phyloP scores from a whole-genome alignment of 1,140 invertebrate species.

The Leptoteleia sp. region DNA sequence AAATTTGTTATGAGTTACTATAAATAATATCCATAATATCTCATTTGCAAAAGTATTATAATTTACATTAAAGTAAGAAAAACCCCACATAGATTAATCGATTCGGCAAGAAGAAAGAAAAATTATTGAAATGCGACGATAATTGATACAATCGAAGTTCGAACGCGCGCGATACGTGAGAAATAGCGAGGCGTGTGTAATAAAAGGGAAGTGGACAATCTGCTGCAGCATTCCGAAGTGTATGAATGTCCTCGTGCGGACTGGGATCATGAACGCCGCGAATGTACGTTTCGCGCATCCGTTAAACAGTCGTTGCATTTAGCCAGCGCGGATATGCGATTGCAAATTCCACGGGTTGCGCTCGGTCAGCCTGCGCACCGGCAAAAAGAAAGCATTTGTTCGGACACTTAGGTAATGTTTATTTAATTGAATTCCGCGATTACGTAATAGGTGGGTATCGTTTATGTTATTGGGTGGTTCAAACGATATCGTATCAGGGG shows the following conservation, averaged over 20 bases:
- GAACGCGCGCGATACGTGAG: conserved; percentile 11
- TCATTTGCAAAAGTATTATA: too few relatives aligned
- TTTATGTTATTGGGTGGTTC: conserved; percentile 9
- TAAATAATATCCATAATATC: too few relatives aligned
- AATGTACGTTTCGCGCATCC: conserved; percentile 31
- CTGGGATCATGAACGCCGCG: conserved; percentile 7
- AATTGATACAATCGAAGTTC: conserved; percentile 24
- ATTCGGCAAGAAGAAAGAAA: conserved; percentile 13
- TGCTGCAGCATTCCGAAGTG: conserved; percentile 36
- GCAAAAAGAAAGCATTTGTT: conserved; percentile 38
- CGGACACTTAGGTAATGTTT: conserved; percentile 40
- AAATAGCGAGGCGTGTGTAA: conserved; percentile 23
- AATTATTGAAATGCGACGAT: conserved; percentile 21
- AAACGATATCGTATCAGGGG: conserved; percentile 18
- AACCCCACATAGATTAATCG: too few relatives aligned
- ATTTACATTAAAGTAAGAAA: conserved; percentile 6
- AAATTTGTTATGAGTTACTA: too few relatives aligned
- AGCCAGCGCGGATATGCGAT: conserved; percentile 12
- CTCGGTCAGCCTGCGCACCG: conserved; percentile 26
- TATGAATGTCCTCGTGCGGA: conserved; percentile 15
- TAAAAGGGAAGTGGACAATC: conserved; percentile 37
- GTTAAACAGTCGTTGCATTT: conserved; percentile 15
- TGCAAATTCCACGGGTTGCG: conserved; percentile 38
- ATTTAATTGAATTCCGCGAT: conserved; percentile 42
- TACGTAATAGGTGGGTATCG: conserved; percentile 23